phyloP scores from a whole-genome alignment of 2,888 invertebrate genomes.

The Nymphalis polychloros region DNA sequence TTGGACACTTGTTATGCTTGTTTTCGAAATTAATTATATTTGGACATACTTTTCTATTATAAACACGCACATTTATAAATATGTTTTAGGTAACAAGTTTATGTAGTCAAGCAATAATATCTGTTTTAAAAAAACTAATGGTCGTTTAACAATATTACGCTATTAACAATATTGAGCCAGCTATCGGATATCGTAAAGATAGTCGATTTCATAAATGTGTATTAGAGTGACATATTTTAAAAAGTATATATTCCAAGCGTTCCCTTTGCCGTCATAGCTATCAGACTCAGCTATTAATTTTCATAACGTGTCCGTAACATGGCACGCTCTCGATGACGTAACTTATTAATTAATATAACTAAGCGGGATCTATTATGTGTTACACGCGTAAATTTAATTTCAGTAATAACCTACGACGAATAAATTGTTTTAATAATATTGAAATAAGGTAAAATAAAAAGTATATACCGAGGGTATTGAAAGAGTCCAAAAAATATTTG shows the following conservation, averaged over 20 bases:
- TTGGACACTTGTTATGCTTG: neutral
- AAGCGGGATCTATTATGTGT: conserved; percentile 10
- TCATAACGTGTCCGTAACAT: conserved; percentile 25
- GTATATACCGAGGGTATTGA: no score
- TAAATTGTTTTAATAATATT: neutral
- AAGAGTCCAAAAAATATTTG: no score
- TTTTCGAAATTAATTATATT: neutral
- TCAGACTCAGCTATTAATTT: conserved; percentile 32
- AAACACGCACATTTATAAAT: no score
- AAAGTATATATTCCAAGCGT: conserved; percentile 8
- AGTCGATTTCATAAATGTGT: neutral
- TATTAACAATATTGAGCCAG: no score
- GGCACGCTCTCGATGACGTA: conserved; percentile 25
- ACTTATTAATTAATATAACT: conserved; percentile 34
- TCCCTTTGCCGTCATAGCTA: conserved; percentile 23
- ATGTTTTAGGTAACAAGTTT: no score
- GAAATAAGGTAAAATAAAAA: no score
- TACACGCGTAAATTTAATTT: conserved; percentile 3
- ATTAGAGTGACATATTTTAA: conserved; percentile 10
- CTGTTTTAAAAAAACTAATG: no score
- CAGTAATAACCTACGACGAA: conserved; percentile 1
- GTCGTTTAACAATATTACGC: no score
- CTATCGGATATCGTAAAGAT: no score
- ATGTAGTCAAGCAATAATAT: no score
- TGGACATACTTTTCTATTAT: no score